These are phyloP conservation scores for Eristalinus sepulchralis DNA, from an alignment of 2,888 invertebrate genomes.

Conservation along the genomic window DNA sequence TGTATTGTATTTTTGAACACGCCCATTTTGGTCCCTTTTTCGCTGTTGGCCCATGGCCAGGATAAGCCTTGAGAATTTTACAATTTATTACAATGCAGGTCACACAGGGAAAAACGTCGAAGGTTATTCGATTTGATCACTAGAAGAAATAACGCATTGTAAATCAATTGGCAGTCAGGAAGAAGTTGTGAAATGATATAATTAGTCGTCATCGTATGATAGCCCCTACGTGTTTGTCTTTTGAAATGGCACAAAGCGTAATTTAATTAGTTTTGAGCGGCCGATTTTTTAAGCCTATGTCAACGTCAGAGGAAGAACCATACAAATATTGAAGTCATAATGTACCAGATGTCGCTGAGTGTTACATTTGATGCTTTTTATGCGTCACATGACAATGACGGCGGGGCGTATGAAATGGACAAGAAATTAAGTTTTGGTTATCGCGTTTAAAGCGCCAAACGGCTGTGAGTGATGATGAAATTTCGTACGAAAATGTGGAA, in stretches of 20 bases:
- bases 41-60: constrained; percentile 57
- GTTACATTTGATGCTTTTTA: constrained; percentile 14
- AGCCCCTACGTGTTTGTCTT: neutral
- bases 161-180: neutral
- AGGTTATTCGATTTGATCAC: constrained; percentile 10
- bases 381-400: constrained; percentile 34
- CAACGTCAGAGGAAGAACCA: neutral
- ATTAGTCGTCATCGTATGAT: neutral
- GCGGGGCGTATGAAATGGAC: neutral
- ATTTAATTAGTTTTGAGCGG: constrained; percentile 11
- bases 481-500: constrained; percentile 27
- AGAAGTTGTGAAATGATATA: neutral
- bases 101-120: neutral
- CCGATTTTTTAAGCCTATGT: neutral
- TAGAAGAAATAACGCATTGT: neutral
- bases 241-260: neutral
- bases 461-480: constrained; percentile 7
- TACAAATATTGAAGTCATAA: neutral
- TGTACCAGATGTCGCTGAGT: neutral
- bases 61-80: neutral
- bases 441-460: constrained; percentile 13
- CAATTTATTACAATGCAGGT: neutral
- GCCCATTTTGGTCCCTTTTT: constrained; percentile 33
- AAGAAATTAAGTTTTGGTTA: neutral
- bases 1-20: neutral